Evolutionary conservation across 2,888 invertebrate genomes (phyloP), one percentile per base, ranked within the genome.

Genomic region (Bembecia ichneumoniformis): DNA sequence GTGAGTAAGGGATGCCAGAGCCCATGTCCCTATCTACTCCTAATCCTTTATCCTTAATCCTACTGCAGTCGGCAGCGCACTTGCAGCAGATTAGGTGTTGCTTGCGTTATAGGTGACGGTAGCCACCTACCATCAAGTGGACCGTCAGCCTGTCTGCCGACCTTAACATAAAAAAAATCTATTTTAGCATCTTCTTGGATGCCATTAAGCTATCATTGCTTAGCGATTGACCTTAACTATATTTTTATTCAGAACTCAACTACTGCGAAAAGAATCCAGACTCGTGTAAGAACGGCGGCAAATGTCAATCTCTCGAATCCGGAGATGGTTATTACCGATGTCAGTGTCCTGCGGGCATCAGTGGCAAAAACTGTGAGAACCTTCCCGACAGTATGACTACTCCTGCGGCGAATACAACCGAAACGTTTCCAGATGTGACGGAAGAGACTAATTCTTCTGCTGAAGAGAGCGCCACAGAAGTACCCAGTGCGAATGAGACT

Each of bases 301-400:
- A 91, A 63, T 97, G 97, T 72, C 89, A 93, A 49, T 95, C 95
- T 46, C 67, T 94, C 52, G 91, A 92, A 35, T 90, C 92, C 51
- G 91, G 92, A 49, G 95, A 96, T 49, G 96, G 95, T 1, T 82
- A 86, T 69, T 96, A 90, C 79, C 90, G 91, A 52, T 96, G 96
- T 69, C 80, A 92, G 49, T 96, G 96, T 66, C 90, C 92, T 0
- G 86, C 92, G 34, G 94, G 94, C 36, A 91, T 90, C 65, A 89
- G 89, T 51, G 96, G 96, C n/a, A 90, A 90, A 52, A 89, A 91
- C 55, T 96, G 95, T 65, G 94, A 95, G 78, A 88, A 90, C 40
- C 59, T 83, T 1, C 83, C 86, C 1, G 76, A 75, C 43, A 65
- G 59, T 36, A 71, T 71, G 60, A 73, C 72, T 5, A 59, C 58